Percentiles rank a stretch among this genome's conserved stretches.
These are phyloP conservation scores for Calcarius ornatus DNA, from an alignment of 2,113 vertebrate genomes.

Conservation along the genomic window DNA sequence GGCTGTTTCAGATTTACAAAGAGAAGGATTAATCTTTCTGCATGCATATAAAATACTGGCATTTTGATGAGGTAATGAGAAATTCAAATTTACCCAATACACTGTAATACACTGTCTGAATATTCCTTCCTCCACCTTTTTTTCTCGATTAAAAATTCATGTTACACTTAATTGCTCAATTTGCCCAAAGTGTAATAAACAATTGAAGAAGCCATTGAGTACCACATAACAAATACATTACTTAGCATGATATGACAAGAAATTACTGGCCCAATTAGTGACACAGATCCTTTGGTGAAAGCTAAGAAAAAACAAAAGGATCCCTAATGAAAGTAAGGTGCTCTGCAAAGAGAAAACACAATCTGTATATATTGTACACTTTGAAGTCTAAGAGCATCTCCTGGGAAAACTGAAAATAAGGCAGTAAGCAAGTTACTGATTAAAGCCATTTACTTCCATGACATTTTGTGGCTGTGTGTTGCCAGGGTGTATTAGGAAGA, in stretches of 20 bases:
- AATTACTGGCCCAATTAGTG: conserved; percentile 26
- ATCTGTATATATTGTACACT: background rate
- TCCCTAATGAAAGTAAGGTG: background rate
- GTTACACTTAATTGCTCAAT: conserved; percentile 25
- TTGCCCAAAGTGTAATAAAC: background rate
- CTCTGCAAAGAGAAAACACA: background rate
- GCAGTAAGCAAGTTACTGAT: background rate
- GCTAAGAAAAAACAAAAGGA: background rate
- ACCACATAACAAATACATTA: background rate
- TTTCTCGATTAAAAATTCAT: conserved; percentile 3
- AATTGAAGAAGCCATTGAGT: conserved; percentile 1
- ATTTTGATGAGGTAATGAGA: background rate
- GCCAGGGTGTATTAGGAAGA: background rate
- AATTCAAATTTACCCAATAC: background rate
- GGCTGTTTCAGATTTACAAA: background rate
- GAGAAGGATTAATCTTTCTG: background rate
- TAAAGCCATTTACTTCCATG: conserved; percentile 7
- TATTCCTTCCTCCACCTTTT: background rate
- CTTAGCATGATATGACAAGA: background rate
- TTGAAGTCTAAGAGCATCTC: background rate
- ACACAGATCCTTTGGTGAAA: background rate
- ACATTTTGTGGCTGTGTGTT: background rate
- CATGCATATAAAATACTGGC: background rate
- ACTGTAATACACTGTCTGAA: background rate
- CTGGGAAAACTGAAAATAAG: conserved; percentile 9